Evolutionary conservation across 2,113 vertebrate genomes (phyloP).

Genomic region (Bubo bubo): DNA sequence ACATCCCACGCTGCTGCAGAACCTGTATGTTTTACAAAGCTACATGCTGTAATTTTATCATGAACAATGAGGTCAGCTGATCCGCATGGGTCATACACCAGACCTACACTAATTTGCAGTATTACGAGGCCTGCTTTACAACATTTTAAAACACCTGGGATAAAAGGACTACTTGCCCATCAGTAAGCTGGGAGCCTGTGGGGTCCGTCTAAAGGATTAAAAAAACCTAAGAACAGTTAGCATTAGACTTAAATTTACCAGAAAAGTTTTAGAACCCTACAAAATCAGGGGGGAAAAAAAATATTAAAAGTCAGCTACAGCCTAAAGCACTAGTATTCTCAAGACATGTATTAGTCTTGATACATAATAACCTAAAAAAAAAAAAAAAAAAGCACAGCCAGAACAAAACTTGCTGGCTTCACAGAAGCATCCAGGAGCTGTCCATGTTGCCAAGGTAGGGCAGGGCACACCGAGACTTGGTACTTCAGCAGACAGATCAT

Average conservation of each 20-base stretch:
- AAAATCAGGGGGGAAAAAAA: not conserved
- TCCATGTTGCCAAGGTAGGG: not conserved
- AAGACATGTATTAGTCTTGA: not conserved
- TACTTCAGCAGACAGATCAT: too few species aligned
- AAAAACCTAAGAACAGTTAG: not conserved
- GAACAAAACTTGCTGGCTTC: not conserved
- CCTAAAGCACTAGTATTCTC: not conserved
- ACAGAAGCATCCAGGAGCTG: not conserved
- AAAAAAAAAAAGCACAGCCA: not conserved
- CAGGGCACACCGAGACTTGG: not conserved
- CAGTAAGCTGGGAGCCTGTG: not conserved
- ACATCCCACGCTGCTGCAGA: not conserved
- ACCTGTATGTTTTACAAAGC: not conserved
- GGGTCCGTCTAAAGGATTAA: not conserved
- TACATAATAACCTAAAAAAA: not conserved
- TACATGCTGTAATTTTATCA: not conserved
- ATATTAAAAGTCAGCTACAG: not conserved
- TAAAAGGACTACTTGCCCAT: not conserved
- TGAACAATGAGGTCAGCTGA: not conserved
- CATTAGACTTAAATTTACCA: not conserved
- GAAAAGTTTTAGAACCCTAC: not conserved
- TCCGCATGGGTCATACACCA: not conserved
- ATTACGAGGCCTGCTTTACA: not conserved
- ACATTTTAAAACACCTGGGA: not conserved
- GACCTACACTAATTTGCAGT: not conserved